These are phyloP conservation scores for Morpho helenor DNA, from an alignment of 2,888 invertebrate species.

Conservation along the genomic window DNA sequence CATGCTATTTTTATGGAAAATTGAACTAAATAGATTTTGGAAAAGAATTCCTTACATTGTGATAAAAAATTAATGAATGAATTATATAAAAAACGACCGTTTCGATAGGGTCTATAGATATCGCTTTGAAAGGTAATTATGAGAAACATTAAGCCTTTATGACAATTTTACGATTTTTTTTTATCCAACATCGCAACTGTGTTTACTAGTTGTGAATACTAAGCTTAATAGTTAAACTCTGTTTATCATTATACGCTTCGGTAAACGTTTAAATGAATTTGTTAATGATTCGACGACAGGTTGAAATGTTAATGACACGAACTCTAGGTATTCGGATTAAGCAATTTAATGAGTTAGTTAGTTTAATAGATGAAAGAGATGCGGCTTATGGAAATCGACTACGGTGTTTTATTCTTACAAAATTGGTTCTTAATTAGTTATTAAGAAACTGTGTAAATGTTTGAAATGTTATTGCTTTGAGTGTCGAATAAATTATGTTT, in stretches of 20 bases:
- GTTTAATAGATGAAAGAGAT: conserved; percentile 2
- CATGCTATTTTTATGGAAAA: too few relatives aligned
- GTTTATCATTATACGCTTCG: conserved; percentile 10
- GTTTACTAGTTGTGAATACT: neutral
- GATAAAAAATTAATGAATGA: too few relatives aligned
- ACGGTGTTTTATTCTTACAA: conserved; percentile 9
- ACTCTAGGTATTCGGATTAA: conserved; percentile 3
- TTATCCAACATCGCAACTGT: neutral
- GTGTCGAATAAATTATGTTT: too few relatives aligned
- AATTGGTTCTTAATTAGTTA: conserved; percentile 7
- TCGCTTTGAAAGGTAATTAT: too few relatives aligned
- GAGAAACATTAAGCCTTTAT: too few relatives aligned
- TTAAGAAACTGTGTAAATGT: conserved; percentile 5
- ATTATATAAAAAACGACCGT: too few relatives aligned
- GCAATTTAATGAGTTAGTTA: conserved; percentile 8
- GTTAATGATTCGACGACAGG: conserved; percentile 36
- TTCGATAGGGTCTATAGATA: too few relatives aligned
- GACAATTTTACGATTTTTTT: neutral
- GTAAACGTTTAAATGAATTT: conserved; percentile 28
- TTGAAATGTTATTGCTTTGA: neutral
- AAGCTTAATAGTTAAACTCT: conserved; percentile 7
- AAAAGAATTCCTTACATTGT: too few relatives aligned
- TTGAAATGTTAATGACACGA: conserved; percentile 30
- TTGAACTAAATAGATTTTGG: too few relatives aligned
- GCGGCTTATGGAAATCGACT: conserved; percentile 11